Base-by-base conservation (phyloP, 2,797 vertebrate genomes). In the Crocidura indochinensis region DNA sequence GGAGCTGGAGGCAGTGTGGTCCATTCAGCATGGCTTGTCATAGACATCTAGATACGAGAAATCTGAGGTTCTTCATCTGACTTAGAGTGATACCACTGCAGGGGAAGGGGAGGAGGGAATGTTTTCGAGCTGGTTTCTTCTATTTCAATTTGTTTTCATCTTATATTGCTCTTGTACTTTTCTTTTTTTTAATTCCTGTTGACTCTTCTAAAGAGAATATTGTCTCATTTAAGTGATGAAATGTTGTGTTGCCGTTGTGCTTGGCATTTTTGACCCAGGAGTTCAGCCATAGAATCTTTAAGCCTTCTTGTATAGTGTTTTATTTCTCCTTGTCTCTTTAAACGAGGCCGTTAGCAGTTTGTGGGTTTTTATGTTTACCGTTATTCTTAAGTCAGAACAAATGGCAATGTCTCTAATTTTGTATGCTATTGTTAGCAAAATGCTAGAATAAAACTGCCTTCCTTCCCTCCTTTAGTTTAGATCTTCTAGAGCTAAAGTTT, bases 371-470 rank as follows among this genome's bases (percentile, higher is more conserved):
- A 64, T 62, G 12, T 86, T 93, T 24, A 24, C 7, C 8, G 10
- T 88, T 92, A 64, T 92, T 85, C 77, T 92, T 67, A 71, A 69
- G 11, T 71, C 17, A 93, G 76, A 88, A 73, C 56, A 60, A 9
- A 60, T 80, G 67, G 73, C 27, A 44, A 10, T 31, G 8, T 68
- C 67, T 92, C 76, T 68, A 19, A 64, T 84, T 82, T 72, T 71
- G 17, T 82, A 22, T 74, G 29, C 51, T n/a, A 8, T 80, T 80
- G 22, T 77, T 76, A 83, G 72, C 31, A 89, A 89, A 88, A 84
- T 82, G 5, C 56, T 38, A 49, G 91, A 26, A 82, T 90, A 67
- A 94, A 90, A 83, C 82, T 76, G 47, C 12, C 56, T 47, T 73
- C 27, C 60, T n/a, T 81, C 12, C 46, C 10, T 87, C 81, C 91